These are phyloP conservation scores for Geotrypetes seraphini DNA, from an alignment of 2,797 vertebrate genomes.

Conservation along the genomic window DNA sequence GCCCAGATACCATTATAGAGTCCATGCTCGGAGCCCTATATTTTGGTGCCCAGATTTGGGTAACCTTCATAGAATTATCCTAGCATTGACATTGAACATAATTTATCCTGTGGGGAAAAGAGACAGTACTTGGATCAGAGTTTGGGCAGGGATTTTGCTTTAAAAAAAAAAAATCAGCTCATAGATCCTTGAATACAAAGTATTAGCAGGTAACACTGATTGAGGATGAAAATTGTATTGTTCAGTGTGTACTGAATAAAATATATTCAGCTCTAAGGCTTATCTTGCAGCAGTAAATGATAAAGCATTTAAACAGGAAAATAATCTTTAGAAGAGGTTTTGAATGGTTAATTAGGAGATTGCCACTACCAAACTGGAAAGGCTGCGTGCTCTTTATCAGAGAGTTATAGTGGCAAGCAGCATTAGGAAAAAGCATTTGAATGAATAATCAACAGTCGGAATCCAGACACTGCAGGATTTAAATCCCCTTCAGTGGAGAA, in stretches of 20 bases:
- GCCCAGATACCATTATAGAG: too few species aligned
- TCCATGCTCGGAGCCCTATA: too few species aligned
- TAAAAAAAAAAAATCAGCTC: too few species aligned
- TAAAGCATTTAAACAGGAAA: background rate
- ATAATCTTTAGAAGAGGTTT: background rate
- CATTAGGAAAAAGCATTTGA: background rate
- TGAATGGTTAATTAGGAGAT: background rate
- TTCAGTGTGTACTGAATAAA: background rate
- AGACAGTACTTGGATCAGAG: too few species aligned
- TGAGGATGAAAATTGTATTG: too few species aligned
- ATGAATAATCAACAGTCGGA: constrained; percentile 6
- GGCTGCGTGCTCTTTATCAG: constrained; percentile 6
- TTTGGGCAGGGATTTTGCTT: too few species aligned
- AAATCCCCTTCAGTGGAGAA: constrained; percentile 1
- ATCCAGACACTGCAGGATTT: constrained; percentile 5
- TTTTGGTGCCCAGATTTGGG: too few species aligned
- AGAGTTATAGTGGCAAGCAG: background rate
- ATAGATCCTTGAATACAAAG: too few species aligned
- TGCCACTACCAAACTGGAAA: fast-evolving
- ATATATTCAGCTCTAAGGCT: background rate
- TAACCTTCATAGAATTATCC: too few species aligned
- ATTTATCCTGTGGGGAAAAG: too few species aligned
- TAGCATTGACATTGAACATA: too few species aligned
- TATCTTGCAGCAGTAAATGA: background rate
- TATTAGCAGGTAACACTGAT: too few species aligned